A percentile compares a stretch with the other conserved stretches of the same genome.
Evolutionary conservation across 2,113 vertebrate genomes (phyloP).

Genomic region (Pseudopodoces humilis): DNA sequence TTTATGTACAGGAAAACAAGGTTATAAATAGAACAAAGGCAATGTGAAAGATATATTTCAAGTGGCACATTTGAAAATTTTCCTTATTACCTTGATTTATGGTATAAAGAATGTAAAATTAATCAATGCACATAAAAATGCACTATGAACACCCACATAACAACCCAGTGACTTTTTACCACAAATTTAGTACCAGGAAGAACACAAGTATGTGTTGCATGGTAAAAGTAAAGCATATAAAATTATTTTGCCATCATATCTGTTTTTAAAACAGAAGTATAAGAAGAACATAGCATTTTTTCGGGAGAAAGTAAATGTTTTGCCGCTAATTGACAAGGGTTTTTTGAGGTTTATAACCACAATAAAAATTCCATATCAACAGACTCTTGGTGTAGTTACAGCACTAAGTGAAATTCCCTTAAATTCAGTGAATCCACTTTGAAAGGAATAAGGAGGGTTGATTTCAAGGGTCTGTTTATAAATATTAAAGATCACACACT

Average conservation of each 20-base stretch:
- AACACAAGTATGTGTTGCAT: not conserved
- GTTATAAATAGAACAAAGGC: conserved; percentile 74
- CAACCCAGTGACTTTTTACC: conserved; percentile 74
- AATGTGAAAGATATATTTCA: conserved; percentile 75
- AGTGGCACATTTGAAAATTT: conserved; percentile 68
- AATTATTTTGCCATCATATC: conserved; percentile 19
- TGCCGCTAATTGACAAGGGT: conserved; percentile 41
- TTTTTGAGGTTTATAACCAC: conserved; percentile 19
- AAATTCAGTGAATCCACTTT: not conserved
- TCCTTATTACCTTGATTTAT: conserved; percentile 81
- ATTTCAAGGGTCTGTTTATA: not conserved
- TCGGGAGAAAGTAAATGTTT: conserved; percentile 2
- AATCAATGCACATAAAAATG: conserved; percentile 83
- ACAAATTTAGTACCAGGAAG: conserved; percentile 67
- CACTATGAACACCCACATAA: conserved; percentile 74
- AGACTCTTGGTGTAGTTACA: not conserved
- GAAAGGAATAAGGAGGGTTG: not conserved
- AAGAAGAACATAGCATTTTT: not conserved
- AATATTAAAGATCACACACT: not conserved
- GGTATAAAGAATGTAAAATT: conserved; percentile 77
- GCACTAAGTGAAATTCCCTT: not conserved
- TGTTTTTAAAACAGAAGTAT: conserved; percentile 20
- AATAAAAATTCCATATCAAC: conserved; percentile 13
- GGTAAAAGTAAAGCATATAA: conserved; percentile 15
- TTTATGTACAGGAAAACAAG: conserved; percentile 71